Evolutionary conservation across 2,113 vertebrate genomes (phyloP), one percentile per base, ranked within the genome.

Genomic region (Noturus placidus): DNA sequence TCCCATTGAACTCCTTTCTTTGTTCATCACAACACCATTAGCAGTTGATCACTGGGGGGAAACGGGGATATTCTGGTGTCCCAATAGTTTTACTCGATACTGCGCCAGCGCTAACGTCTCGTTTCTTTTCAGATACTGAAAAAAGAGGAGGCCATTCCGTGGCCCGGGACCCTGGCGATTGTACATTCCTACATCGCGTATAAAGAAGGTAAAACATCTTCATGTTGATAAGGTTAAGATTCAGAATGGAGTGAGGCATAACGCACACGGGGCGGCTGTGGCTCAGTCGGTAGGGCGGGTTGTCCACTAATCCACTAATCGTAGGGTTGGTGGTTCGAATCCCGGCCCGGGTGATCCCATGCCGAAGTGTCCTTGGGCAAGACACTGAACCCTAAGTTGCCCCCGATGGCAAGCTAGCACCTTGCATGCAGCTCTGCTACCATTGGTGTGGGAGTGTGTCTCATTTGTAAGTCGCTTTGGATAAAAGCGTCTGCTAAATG

Each of bases 181-280:
- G 98, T 99, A 92, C 98, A 99, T 96, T 99, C 98, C 90, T 99
- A 99, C 95, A 99, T 99, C 84, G 98, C 98, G 63, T 99, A 99
- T 96, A 99, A 99, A 98, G 97, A 99, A 97, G 98, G 98, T 99
- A 96, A 87, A 83, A 19, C 2, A 8, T 22, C 19, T 14, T 77
- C 17, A 35, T 30, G 25, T 10, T 38, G 15, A 1, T 82, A 38
- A 11, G 27, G 14, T n/a, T 50, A 13, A 10, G 42, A 67, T 87
- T 59, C 27, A 8, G 17, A 54, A 57, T 70, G 78, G 9, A 46
- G 4, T 27, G n/a, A 59, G 19, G 8, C 8, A 35, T 54, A 52
- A 54, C 13, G 42, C 42, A 76, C 38, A 46, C n/a, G n/a, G n/a
- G n/a, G n/a, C n/a, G n/a, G n/a, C n/a, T n/a, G n/a, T n/a, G n/a